Percentiles rank a stretch among this genome's conserved stretches.
phyloP scores from a whole-genome alignment of 2,113 vertebrate species.

The Rhinolophus sinicus region DNA sequence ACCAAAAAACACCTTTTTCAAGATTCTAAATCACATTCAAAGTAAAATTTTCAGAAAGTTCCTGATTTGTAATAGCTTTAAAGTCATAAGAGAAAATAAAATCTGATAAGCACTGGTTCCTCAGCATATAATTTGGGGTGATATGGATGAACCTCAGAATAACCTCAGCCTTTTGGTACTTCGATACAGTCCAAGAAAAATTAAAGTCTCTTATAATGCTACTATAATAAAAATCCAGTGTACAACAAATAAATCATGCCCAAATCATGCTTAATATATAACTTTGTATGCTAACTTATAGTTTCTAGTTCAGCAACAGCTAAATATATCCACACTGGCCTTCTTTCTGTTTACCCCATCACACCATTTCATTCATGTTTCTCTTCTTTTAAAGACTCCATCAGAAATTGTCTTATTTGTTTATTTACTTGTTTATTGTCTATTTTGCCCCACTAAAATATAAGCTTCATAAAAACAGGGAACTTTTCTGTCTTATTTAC shows the following conservation, averaged over 20 bases:
- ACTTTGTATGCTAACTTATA: background rate
- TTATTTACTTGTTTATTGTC: background rate
- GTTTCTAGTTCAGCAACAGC: constrained; percentile 7
- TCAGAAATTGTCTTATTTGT: constrained; percentile 11
- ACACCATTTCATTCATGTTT: background rate
- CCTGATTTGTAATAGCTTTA: background rate
- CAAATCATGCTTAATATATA: background rate
- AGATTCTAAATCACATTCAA: constrained; percentile 26
- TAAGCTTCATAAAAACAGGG: background rate
- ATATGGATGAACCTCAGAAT: background rate
- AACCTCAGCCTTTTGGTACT: background rate
- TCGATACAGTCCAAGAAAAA: background rate
- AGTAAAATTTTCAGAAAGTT: constrained; percentile 31
- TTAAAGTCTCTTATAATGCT: background rate
- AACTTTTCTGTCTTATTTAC: background rate
- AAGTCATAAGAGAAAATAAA: constrained; percentile 40
- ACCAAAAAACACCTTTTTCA: background rate
- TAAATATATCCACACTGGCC: background rate
- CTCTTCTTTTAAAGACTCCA: background rate
- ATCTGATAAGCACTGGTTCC: background rate
- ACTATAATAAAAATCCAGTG: background rate
- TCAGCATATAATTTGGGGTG: background rate
- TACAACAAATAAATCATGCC: background rate
- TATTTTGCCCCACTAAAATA: background rate
- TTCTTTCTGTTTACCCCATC: background rate